A percentile compares a stretch with the other conserved stretches of the same genome.
phyloP scores from a whole-genome alignment of 2,113 vertebrate genomes.

The Hippocampus comes region DNA sequence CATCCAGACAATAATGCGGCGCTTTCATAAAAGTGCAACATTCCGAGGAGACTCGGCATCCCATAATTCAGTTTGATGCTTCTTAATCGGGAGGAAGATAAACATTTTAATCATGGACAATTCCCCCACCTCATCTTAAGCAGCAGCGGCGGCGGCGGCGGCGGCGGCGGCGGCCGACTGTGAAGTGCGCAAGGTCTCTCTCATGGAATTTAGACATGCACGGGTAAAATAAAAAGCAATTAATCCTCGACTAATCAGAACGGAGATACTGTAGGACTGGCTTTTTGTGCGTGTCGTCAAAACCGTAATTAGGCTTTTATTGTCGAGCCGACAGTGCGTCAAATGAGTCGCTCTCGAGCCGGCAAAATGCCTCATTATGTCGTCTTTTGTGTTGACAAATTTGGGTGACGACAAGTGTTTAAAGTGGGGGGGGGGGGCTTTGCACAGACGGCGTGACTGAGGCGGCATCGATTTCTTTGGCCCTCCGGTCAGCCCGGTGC shows the following conservation, averaged over 20 bases:
- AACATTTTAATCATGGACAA: constrained; percentile 19
- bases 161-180: neutral
- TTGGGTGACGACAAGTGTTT: neutral
- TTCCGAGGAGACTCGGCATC: neutral
- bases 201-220: constrained; percentile 12
- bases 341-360: constrained; percentile 31
- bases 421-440: neutral
- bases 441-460: neutral
- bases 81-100: constrained; percentile 25
- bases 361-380: constrained; percentile 42
- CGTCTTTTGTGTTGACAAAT: constrained; percentile 43
- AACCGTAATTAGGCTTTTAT: constrained; percentile 50
- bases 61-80: constrained; percentile 7
- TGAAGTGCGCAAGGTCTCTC: neutral
- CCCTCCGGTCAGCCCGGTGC: no score
- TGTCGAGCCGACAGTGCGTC: constrained; percentile 43
- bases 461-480: neutral
- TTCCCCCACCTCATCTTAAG: constrained; percentile 14
- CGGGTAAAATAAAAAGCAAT: constrained; percentile 20
- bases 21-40: constrained; percentile 9
- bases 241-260: constrained; percentile 21
- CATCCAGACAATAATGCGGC: neutral
- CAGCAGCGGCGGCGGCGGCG: neutral
- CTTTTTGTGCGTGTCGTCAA: constrained; percentile 14
- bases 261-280: constrained; percentile 12